Evolutionary conservation across 2,113 vertebrate species (phyloP).

Genomic region (Aspidoscelis tigris): DNA sequence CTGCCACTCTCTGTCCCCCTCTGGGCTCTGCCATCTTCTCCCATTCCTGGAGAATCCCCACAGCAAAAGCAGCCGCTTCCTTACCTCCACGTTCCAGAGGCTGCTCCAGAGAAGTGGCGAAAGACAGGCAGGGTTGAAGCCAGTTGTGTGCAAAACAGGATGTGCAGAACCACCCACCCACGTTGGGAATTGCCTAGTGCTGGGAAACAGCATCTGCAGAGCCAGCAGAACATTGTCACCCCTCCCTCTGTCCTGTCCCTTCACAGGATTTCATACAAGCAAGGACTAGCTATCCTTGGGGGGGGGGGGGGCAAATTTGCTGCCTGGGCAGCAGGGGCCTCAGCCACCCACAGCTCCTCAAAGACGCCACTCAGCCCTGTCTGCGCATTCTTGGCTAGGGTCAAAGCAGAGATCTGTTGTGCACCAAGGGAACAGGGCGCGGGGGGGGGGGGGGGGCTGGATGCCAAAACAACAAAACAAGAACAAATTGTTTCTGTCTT

Average conservation of each 20-base stretch:
- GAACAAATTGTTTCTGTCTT: conserved; percentile 16
- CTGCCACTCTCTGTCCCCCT: too few species aligned
- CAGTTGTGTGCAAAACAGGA: conserved; percentile 60
- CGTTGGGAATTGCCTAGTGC: conserved; percentile 25
- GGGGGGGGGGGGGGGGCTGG: background rate
- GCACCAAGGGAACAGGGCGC: conserved; percentile 11
- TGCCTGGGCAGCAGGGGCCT: conserved; percentile 20
- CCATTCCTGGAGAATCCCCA: background rate
- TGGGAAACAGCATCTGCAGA: conserved; percentile 59
- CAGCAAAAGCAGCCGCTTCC: conserved; percentile 20
- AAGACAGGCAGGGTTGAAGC: conserved; percentile 15
- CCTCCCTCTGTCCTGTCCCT: background rate
- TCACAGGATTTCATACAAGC: conserved; percentile 18
- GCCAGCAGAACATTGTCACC: conserved; percentile 32
- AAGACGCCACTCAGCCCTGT: background rate
- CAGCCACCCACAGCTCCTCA: conserved; percentile 17
- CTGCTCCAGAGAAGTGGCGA: conserved; percentile 28
- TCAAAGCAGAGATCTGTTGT: background rate
- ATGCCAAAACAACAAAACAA: background rate
- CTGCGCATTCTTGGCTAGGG: conserved; percentile 7
- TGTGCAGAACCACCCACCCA: conserved; percentile 48
- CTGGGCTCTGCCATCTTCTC: too few species aligned
- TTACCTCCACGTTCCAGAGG: conserved; percentile 49
- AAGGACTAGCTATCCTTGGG: conserved; percentile 11
- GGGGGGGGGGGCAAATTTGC: conserved; percentile 15